phyloP scores from a whole-genome alignment of 2,797 vertebrate genomes.

The Ambastaia sidthimunki region DNA sequence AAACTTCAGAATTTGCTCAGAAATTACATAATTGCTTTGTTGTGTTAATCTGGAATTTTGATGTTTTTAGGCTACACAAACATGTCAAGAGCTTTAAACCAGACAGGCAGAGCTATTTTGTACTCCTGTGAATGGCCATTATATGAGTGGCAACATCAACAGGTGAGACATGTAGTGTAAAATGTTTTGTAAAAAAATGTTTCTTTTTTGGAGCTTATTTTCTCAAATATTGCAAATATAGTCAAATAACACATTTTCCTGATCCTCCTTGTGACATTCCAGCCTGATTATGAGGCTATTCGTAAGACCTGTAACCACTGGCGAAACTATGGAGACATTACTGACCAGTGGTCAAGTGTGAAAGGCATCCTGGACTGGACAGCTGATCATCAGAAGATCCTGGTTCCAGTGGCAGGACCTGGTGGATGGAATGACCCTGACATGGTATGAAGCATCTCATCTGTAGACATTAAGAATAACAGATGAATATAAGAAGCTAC shows the following conservation, averaged over 20 bases:
- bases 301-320: slow-evolving; percentile 92
- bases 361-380: slow-evolving; percentile 85
- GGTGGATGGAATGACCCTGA: slow-evolving; percentile 98
- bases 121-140: slow-evolving; percentile 97
- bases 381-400: slow-evolving; percentile 78
- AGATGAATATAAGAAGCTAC: neutral
- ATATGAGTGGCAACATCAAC: slow-evolving; percentile 77
- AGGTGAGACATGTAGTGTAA: slow-evolving; percentile 70
- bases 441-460: slow-evolving; percentile 79
- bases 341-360: slow-evolving; percentile 89
- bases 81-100: slow-evolving; percentile 91
- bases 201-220: neutral
- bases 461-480: neutral
- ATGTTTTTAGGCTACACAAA: slow-evolving; percentile 81
- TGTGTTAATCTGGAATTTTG: neutral
- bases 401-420: slow-evolving; percentile 86
- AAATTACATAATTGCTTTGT: neutral
- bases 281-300: slow-evolving; percentile 94
- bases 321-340: slow-evolving; percentile 88
- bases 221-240: neutral
- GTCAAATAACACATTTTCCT: neutral
- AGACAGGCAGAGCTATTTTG: slow-evolving; percentile 86
- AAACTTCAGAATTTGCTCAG: neutral
- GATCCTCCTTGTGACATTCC: slow-evolving; percentile 54
- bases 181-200: too few species aligned